Conservation (phyloP, 2,888 invertebrate genomes). For the Galerucella pusilla region DNA sequence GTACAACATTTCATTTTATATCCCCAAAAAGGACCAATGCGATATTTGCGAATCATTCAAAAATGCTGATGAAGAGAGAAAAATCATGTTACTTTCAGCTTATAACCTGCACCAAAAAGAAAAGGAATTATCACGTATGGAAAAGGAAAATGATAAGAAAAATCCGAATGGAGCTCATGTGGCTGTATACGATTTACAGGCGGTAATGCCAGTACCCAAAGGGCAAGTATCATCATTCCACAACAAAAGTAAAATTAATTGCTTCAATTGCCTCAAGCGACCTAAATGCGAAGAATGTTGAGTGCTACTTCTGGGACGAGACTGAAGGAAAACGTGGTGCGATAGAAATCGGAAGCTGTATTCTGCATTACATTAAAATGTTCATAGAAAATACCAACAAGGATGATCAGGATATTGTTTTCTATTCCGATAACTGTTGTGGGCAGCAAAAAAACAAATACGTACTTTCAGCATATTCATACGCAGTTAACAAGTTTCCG, state of each 20-base stretch:
- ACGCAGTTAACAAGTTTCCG: constrained; percentile 17
- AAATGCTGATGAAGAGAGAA: not conserved
- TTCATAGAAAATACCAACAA: constrained; percentile 11
- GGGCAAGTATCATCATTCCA: constrained; percentile 42
- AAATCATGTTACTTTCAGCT: not conserved
- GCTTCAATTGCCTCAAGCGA: constrained; percentile 50
- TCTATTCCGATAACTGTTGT: constrained; percentile 32
- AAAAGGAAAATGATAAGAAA: constrained; percentile 4
- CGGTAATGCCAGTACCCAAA: constrained; percentile 28
- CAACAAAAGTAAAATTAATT: constrained; percentile 47
- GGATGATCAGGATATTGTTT: constrained; percentile 18
- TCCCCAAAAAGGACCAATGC: constrained; percentile 7
- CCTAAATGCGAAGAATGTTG: constrained; percentile 28
- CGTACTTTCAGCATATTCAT: constrained; percentile 13
- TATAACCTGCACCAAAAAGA: constrained; percentile 21
- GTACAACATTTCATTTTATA: too few relatives aligned
- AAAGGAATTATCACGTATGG: constrained; percentile 13
- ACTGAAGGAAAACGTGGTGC: constrained; percentile 46
- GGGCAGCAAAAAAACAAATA: constrained; percentile 34
- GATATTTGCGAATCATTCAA: not conserved
- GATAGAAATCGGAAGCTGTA: constrained; percentile 45
- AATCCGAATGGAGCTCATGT: constrained; percentile 7
- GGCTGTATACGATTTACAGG: constrained; percentile 25
- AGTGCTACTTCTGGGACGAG: constrained; percentile 54
- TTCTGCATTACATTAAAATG: constrained; percentile 17